Evolutionary conservation across 2,113 vertebrate genomes (phyloP).

Genomic region (Bothrops jararaca): DNA sequence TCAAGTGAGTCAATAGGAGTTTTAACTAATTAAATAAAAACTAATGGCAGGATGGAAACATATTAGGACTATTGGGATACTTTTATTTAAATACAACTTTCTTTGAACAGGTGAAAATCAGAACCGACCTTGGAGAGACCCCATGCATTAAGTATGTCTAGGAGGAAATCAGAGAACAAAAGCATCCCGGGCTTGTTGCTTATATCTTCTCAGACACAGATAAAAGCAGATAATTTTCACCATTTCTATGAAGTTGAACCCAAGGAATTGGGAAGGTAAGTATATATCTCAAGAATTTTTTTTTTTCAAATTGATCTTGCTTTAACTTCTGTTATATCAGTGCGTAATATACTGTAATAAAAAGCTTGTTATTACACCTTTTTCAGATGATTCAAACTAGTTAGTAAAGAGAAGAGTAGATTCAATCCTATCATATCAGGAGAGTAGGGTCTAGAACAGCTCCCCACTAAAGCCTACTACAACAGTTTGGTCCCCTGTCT

Average conservation of each 20-base stretch:
- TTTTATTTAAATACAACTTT: constrained; percentile 22
- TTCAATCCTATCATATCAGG: background rate
- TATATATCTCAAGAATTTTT: background rate
- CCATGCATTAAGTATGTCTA: constrained; percentile 61
- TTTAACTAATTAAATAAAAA: background rate
- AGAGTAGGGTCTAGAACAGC: background rate
- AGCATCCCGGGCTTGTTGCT: constrained; percentile 79
- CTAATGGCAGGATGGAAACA: background rate
- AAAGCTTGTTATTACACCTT: background rate
- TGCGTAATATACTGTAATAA: background rate
- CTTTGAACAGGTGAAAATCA: constrained; percentile 52
- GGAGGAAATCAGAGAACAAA: constrained; percentile 83
- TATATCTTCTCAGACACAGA: constrained; percentile 76
- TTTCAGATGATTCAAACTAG: background rate
- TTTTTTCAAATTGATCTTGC: background rate
- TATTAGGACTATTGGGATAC: background rate
- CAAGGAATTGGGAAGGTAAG: constrained; percentile 88
- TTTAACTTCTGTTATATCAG: background rate
- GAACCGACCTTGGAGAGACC: constrained; percentile 32
- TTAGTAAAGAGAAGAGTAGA: background rate
- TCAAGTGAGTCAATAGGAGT: background rate
- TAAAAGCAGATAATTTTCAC: constrained; percentile 80
- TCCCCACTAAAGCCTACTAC: background rate
- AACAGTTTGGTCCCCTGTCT: background rate
- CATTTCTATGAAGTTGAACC: constrained; percentile 78